Base-by-base conservation (phyloP, 2,888 invertebrate genomes). In the Leptopilina myrica region DNA sequence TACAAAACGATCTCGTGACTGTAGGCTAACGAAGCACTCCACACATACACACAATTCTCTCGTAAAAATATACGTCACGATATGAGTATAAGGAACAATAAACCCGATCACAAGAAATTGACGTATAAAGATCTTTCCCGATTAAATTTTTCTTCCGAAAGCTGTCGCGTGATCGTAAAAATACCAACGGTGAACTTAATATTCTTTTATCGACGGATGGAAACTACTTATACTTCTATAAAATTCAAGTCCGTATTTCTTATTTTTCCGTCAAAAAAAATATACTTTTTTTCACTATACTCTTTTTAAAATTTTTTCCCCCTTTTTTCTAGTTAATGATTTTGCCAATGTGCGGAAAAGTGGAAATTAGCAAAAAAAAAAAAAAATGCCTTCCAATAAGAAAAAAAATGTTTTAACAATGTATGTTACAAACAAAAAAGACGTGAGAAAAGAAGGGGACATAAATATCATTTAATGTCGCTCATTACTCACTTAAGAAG, bases 111-210 rank as follows among this genome's bases (percentile, higher is more conserved):
- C 73, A 40, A 40, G 33, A 33, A 73, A 73, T 33, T 53, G 53
- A 12, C 73, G 14, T 56, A 73, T 56, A 40, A 56, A 73, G 56
- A 73, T 73, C 73, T 56, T 9, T 9, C 11, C 53, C 33, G 73
- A 73, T 73, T 56, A 73, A 53, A 73, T 73, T 73, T 56, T 73
- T 56, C 73, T 73, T 11, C n/a, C 26, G 11, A 62, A 40, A 56
- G 56, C 15, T 69, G 33, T 40, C 33, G 56, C 26, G 9, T 73
- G 56, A 73, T 73, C 73, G 73, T 73, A 56, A 73, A 69, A 73
- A 59, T 56, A n/a, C 26, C 33, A n/a, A 12, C 26, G 14, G 8
- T 7, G 9, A 26, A n/a, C 53, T 73, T 56, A 56, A 56, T 73
- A 56, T 56, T 73, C n/a, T 49, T 56, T 73, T 33, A 73, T 73